Evolutionary conservation across 2,113 vertebrate genomes (phyloP), one percentile per base, ranked within the genome.

Genomic region (Callopanchax toddi): DNA sequence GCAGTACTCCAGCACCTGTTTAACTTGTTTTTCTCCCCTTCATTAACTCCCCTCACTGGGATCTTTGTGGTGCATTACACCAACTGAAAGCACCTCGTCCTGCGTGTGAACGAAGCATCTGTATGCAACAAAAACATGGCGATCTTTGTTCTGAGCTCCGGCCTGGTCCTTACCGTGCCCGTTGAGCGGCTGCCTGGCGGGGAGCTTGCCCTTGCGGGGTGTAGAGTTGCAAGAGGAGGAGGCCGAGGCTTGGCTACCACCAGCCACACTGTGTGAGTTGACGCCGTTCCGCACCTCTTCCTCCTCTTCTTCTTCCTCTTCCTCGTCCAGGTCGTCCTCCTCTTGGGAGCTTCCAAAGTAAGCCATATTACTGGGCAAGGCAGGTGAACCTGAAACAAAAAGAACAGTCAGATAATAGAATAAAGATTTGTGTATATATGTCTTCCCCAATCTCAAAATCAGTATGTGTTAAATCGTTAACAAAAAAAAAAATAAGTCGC

Each of bases 261-360:
- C 85, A 87, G 72, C 83, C 2, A 39, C 73, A 0, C 64, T 34
- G 1, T 87, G 79, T 36, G 71, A 67, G 69, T 86, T 81, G 39
- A 69, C 13, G 11, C 78, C 75, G 10, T 77, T 87, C 65, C 69
- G 95, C 86, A 91, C 53, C 50, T 94, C 95, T 83, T 96, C 95
- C 67, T 95, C 96, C 67, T 96, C 95, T 36, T 96, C 94, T 8
- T 88, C 89, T 2, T 95, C 95, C 13, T 97, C 95, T 10, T 97
- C 95, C 13, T 91, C 90, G 54, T 95, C 96, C 56, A 95, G 92
- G 23, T 98, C 96, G 64, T 96, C 96, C 59, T 97, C 97, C 45
- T 98, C 97, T 92, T 98, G 97, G 94, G 97, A 98, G 90, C 95
- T 96, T 88, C 97, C 97, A 9, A 99, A 99, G 92, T 95, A 97